Percentiles rank a stretch among this genome's conserved stretches.
phyloP scores from a whole-genome alignment of 2,888 invertebrate species.

The Ligdia adustata region DNA sequence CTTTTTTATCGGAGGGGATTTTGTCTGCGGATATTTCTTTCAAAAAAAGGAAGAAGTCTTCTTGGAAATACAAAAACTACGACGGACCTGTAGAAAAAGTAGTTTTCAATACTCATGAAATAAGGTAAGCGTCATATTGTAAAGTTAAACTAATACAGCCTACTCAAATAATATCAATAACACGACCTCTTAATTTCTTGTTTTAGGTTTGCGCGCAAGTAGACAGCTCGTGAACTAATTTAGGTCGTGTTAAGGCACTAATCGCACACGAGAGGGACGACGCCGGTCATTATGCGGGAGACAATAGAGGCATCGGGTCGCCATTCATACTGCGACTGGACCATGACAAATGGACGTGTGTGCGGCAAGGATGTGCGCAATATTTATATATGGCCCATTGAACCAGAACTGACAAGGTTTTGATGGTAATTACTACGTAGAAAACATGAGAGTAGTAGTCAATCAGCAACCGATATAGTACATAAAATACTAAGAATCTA shows the following conservation, averaged over 20 bases:
- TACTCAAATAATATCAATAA: constrained; percentile 12
- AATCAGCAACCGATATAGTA: too few relatives aligned
- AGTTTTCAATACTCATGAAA: too few relatives aligned
- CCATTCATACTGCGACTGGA: constrained; percentile 52
- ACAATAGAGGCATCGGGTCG: constrained; percentile 55
- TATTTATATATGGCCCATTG: constrained; percentile 25
- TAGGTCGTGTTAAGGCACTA: constrained; percentile 42
- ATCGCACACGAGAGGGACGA: constrained; percentile 43
- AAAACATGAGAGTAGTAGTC: too few relatives aligned
- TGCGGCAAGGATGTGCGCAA: constrained; percentile 29
- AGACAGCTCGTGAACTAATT: constrained; percentile 44
- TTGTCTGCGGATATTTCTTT: too few relatives aligned
- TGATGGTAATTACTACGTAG: constrained; percentile 3
- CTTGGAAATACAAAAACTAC: too few relatives aligned
- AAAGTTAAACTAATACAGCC: too few relatives aligned
- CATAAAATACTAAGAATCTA: too few relatives aligned
- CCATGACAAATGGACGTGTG: constrained; percentile 63
- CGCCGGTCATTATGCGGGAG: constrained; percentile 53
- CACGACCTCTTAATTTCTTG: constrained; percentile 19
- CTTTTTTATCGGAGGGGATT: too few relatives aligned
- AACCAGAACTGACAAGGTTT: constrained; percentile 8
- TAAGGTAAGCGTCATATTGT: too few relatives aligned
- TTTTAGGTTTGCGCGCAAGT: constrained; percentile 21
- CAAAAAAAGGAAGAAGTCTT: too few relatives aligned
- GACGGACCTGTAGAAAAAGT: too few relatives aligned